Percentiles rank a stretch among this genome's conserved stretches.
phyloP scores from a whole-genome alignment of 2,888 invertebrate species.

The Morinoia aosen region DNA sequence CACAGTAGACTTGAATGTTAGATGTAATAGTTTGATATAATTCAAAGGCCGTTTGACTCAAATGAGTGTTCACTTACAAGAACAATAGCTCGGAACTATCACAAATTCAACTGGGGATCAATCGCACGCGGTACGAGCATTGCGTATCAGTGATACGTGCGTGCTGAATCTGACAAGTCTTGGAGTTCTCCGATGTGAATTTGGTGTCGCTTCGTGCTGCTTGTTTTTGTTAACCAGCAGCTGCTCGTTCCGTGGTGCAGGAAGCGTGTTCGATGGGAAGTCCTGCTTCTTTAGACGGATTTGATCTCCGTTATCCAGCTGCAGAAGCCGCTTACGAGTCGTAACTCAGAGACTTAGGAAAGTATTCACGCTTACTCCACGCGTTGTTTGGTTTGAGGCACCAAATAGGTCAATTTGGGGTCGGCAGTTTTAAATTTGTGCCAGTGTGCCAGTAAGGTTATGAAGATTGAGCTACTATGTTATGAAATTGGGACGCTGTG shows the following conservation, averaged over 20 bases:
- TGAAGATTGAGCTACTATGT: not conserved
- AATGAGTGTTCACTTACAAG: too few relatives aligned
- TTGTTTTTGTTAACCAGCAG: not conserved
- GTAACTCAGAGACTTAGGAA: not conserved
- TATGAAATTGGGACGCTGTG: not conserved
- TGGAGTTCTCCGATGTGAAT: not conserved
- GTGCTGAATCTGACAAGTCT: not conserved
- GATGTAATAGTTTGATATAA: not conserved
- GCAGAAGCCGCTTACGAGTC: not conserved
- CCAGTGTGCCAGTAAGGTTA: not conserved
- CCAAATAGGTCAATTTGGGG: not conserved
- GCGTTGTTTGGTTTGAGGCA: not conserved
- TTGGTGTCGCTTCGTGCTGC: not conserved
- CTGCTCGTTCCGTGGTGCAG: not conserved
- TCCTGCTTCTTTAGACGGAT: not conserved
- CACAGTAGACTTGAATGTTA: not conserved
- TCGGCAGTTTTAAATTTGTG: not conserved
- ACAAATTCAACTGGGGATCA: not conserved
- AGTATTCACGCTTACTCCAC: not conserved
- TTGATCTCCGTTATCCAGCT: not conserved
- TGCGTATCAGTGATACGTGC: not conserved
- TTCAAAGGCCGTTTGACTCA: too few relatives aligned
- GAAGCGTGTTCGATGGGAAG: not conserved
- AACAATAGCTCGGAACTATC: too few relatives aligned
- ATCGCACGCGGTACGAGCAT: not conserved